Conservation (phyloP, 2,797 vertebrate genomes). For the Pseudomugil tenellus region DNA sequence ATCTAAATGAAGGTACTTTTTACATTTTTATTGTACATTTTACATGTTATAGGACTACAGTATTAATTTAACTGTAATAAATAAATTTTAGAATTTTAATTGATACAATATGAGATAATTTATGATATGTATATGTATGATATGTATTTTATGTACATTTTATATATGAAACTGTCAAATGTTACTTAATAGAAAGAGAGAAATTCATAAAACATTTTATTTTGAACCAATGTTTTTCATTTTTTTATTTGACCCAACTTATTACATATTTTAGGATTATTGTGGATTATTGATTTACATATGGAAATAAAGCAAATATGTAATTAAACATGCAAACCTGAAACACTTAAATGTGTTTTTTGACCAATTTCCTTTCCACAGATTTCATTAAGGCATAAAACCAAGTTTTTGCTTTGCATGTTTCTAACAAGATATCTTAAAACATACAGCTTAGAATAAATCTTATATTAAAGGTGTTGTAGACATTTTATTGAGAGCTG, state of each 20-base stretch:
- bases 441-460: conserved; percentile 3
- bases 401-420: not conserved
- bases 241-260: no score
- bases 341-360: not conserved
- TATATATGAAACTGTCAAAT: no score
- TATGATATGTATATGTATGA: no score
- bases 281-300: no score
- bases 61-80: not conserved
- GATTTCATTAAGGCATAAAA: not conserved
- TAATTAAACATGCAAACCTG: not conserved
- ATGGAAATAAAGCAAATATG: no score
- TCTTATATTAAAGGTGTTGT: conserved; percentile 21
- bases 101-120: no score
- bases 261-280: no score
- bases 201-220: no score
- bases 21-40: not conserved
- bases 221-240: no score
- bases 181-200: no score
- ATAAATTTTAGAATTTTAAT: no score
- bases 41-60: not conserved
- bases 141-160: no score
- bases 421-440: not conserved
- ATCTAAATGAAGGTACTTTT: not conserved
- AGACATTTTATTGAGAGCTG: conserved; percentile 12
- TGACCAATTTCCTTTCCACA: not conserved